Conservation (phyloP, 2,113 vertebrate genomes). For the Macaca mulatta region DNA sequence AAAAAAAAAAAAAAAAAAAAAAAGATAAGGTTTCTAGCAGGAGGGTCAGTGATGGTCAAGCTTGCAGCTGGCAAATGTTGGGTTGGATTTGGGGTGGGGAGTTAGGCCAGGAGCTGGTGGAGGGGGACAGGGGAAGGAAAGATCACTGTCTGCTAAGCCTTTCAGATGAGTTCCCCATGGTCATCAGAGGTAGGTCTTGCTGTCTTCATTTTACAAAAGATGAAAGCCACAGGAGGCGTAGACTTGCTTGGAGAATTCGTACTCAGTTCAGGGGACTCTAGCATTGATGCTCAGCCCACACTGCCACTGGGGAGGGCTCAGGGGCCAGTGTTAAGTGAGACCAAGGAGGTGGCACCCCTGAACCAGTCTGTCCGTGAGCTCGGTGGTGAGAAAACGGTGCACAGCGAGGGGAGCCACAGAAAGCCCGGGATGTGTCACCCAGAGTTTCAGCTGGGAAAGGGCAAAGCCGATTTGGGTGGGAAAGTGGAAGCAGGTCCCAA, state of each 20-base stretch:
- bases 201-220: not conserved
- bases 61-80: not conserved
- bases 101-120: not conserved
- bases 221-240: not conserved
- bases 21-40: not conserved
- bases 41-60: not conserved
- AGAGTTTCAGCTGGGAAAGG: too few species aligned
- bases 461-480: not conserved
- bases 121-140: not conserved
- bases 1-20: too few species aligned
- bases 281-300: fast-evolving
- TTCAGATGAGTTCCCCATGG: not conserved
- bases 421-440: fast-evolving
- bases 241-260: too few species aligned
- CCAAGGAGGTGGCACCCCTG: not conserved
- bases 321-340: not conserved
- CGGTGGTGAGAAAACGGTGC: too few species aligned
- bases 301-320: fast-evolving
- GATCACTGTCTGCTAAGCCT: not conserved
- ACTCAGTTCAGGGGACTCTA: not conserved
- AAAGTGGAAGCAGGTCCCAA: not conserved
- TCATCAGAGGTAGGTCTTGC: fast-evolving
- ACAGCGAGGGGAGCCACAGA: not conserved
- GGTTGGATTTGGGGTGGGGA: not conserved
- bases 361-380: not conserved